These are phyloP conservation scores for Apamea anceps DNA, from an alignment of 2,888 invertebrate species.

Conservation along the genomic window DNA sequence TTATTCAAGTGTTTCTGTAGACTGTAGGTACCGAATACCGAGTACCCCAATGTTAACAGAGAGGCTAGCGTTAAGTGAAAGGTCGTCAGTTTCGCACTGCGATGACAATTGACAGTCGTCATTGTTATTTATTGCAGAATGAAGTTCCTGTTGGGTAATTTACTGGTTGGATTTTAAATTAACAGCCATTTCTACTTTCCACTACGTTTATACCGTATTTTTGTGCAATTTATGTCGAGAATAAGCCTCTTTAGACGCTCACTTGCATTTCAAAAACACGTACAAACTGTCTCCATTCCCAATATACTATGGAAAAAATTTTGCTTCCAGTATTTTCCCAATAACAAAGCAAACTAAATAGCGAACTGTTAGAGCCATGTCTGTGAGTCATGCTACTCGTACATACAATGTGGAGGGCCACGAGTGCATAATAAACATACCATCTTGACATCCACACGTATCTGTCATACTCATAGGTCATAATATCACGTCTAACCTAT, in stretches of 20 bases:
- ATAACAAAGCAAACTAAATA: constrained; percentile 4
- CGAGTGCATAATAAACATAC: constrained; percentile 47
- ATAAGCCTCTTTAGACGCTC: neutral
- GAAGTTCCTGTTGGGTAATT: constrained; percentile 16
- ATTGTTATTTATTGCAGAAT: constrained; percentile 4
- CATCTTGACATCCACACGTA: constrained; percentile 29
- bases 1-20: neutral
- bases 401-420: constrained; percentile 9
- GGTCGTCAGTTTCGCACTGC: constrained; percentile 20
- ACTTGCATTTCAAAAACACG: neutral
- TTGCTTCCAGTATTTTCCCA: constrained; percentile 28
- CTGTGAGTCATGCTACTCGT: constrained; percentile 28
- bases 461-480: constrained; percentile 13
- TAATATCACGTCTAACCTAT: constrained; percentile 21
- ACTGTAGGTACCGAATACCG: neutral
- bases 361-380: constrained; percentile 17
- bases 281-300: too few relatives aligned
- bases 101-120: constrained; percentile 18
- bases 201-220: neutral
- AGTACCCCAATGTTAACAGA: constrained; percentile 10
- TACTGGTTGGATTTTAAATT: neutral
- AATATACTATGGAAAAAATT: neutral
- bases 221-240: neutral
- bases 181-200: neutral
- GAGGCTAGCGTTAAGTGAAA: constrained; percentile 37